Conservation (phyloP, 1,140 invertebrate genomes). For the Papilio machaon region DNA sequence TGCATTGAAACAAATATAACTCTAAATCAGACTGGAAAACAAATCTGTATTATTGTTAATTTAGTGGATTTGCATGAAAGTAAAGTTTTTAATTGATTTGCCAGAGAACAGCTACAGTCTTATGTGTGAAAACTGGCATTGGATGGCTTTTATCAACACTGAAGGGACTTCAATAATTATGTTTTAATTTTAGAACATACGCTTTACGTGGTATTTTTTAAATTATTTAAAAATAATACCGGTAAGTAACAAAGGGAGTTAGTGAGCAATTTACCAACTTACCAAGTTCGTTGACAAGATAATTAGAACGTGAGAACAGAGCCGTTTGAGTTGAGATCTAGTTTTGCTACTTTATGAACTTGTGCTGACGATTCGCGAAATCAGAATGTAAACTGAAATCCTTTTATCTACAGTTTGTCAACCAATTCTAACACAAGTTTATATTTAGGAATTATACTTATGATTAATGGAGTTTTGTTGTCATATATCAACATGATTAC, state of each 20-base stretch:
- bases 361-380: constrained; percentile 3
- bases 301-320: constrained; percentile 22
- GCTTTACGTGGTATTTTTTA: no score
- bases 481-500: not conserved
- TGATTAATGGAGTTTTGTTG: not conserved
- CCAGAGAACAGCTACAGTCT: no score
- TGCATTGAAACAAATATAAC: not conserved
- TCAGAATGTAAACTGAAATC: constrained; percentile 9
- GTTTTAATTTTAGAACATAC: no score
- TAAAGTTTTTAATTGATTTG: no score
- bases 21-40: not conserved
- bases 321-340: constrained; percentile 16
- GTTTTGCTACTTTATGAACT: constrained; percentile 5
- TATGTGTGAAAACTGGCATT: no score
- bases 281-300: constrained; percentile 7
- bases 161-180: no score
- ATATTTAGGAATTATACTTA: not conserved
- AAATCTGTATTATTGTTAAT: not conserved
- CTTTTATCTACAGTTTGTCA: constrained; percentile 15
- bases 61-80: not conserved
- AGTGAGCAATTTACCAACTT: not conserved
- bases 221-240: no score
- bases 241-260: no score
- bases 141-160: no score
- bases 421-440: not conserved